Evolutionary conservation across 2,888 invertebrate genomes (phyloP), one percentile per base, ranked within the genome.

Genomic region (Nymphalis c-album): DNA sequence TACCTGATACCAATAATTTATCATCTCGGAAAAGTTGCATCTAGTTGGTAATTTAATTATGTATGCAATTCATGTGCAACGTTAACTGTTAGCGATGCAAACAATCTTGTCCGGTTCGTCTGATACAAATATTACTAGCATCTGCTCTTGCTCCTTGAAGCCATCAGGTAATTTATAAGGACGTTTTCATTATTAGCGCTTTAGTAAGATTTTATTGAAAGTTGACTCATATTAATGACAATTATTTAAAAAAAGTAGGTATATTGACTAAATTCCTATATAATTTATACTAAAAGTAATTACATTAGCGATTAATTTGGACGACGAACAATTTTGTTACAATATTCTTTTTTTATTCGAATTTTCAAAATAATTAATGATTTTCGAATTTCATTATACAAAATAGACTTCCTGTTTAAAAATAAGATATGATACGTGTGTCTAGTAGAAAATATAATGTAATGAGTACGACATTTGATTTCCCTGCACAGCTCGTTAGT

Each of bases 401-500:
- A 40, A 40, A n/a, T 7, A 17, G 48, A 5, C 7, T 18, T n/a
- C 10, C 18, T 8, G 35, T 13, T 26, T 13, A 1, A 47, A 64
- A 47, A 31, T 50, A 35, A 40, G 55, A 60, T 47, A 67, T 55
- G 40, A 59, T 40, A 68, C 40, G 60, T 60, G 63, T 53, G 45
- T 46, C 63, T 58, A 66, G 51, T 64, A 69, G 63, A 70, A 70
- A 74, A 72, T 70, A 73, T 74, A 72, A 73, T 70, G 75, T 74
- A 77, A 75, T 74, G 73, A 75, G 74, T 75, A 60, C 74, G 77
- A 77, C 77, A 77, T 78, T 78, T 77, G 78, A 79, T 81, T 79
- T 77, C 71, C 74, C 76, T 68, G 78, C 74, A 73, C 74, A 76
- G 74, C 76, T 81, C 78, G 77, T 80, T 80, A 82, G 78, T 74